Base-by-base conservation (phyloP, 2,888 invertebrate genomes). In the Volucella inflata region DNA sequence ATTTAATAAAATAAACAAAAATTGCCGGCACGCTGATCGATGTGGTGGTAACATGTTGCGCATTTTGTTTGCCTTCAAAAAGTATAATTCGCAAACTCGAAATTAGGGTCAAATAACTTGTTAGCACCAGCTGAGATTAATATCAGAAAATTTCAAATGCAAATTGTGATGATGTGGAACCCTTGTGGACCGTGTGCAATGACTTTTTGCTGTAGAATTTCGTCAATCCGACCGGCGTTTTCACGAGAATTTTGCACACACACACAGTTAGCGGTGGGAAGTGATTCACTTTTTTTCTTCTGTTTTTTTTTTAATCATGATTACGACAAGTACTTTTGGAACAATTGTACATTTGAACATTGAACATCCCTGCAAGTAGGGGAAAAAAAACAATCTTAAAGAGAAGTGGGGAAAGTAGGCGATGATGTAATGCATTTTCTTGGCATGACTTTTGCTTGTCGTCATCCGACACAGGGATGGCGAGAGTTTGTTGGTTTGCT, bases 21-120 rank as follows among this genome's bases (percentile, higher is more conserved):
- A 53, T 55, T 71, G 75, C 84, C 84, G 80, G 84, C 46, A 71
- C 10, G 6, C 12, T 8, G 21, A 30, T 30, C 30, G 30, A 9
- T 76, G 76, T 76, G 70, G 42, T 80, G 74, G 67, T 76, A 57
- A 85, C 84, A 71, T 85, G 80, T 80, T 85, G 85, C 85, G 72
- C 80, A 75, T 79, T 71, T 79, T 79, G 11, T 53, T 68, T 67
- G 14, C 8, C 44, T 74, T 62, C 50, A 17, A n/a, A 42, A 46
- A 46, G 6, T n/a, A 57, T 48, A n/a, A 59, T 53, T 53, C 8
- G 30, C 36, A 44, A 30, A 42, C n/a, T 42, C 50, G 59, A 38
- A 46, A 0, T 53, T 44, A 67, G 51, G 67, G 67, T 44, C 67
- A 17, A 17, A 30, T 68, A 55, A 46, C 42, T 50, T 16, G 48